Conservation (phyloP, 2,113 vertebrate species). For the Bostrychus sinensis region DNA sequence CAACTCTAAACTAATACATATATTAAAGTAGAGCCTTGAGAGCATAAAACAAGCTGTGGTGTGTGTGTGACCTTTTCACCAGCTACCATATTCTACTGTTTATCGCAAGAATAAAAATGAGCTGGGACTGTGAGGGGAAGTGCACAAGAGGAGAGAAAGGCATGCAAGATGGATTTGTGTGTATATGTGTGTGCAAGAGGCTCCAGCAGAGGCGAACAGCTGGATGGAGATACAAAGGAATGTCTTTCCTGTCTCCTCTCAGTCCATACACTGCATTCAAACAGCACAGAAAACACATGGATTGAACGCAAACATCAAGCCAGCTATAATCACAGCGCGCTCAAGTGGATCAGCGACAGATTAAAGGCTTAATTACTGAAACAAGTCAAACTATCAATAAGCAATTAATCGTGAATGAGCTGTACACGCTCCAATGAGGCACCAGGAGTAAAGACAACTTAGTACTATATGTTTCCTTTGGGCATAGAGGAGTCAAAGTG, state of each 20-base stretch:
- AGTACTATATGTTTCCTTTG: neutral
- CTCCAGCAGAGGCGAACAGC: conserved; percentile 58
- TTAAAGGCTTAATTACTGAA: conserved; percentile 21
- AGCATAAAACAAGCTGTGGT: conserved; percentile 56
- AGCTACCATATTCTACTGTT: conserved; percentile 10
- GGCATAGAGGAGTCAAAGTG: neutral
- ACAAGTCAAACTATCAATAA: conserved; percentile 32
- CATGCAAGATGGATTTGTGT: conserved; percentile 20
- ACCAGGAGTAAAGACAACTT: neutral
- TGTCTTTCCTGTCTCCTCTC: conserved; percentile 29
- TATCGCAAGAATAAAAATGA: conserved; percentile 18
- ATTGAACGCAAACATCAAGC: conserved; percentile 6
- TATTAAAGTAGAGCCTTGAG: conserved; percentile 58
- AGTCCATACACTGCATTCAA: neutral
- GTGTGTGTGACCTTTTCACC: conserved; percentile 44
- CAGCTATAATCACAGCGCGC: conserved; percentile 14
- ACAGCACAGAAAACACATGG: conserved; percentile 13
- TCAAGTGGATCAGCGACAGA: conserved; percentile 19
- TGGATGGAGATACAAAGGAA: conserved; percentile 54
- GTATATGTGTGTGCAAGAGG: conserved; percentile 15
- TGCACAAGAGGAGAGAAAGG: conserved; percentile 9
- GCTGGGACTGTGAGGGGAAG: conserved; percentile 1
- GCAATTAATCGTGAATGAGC: conserved; percentile 19
- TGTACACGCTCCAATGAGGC: neutral
- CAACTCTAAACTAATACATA: conserved; percentile 64